Percentiles rank a stretch among this genome's conserved stretches.
Evolutionary conservation across 2,113 vertebrate species (phyloP).

Genomic region (Apistogramma diplotaenia): DNA sequence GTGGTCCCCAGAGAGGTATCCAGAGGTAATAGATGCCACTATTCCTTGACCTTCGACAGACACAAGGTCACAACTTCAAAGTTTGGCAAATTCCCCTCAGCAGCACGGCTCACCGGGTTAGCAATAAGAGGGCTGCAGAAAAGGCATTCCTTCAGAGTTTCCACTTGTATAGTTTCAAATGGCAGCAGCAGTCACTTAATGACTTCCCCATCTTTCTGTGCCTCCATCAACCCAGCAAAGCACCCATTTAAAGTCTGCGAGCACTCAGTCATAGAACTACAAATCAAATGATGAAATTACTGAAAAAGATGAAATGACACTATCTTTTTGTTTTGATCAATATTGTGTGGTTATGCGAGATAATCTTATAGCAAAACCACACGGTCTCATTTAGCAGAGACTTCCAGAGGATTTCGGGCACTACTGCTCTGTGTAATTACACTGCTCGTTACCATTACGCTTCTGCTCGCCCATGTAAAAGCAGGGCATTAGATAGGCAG

Average conservation of each 20-base stretch:
- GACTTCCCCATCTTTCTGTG: constrained; percentile 60
- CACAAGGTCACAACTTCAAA: constrained; percentile 67
- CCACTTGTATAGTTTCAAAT: constrained; percentile 58
- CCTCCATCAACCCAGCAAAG: constrained; percentile 25
- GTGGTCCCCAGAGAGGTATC: constrained; percentile 27
- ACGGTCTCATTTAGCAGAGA: constrained; percentile 6
- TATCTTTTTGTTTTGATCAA: not conserved
- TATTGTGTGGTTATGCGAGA: not conserved
- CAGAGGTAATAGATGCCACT: constrained; percentile 57
- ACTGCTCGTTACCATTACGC: constrained; percentile 48
- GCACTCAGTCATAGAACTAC: constrained; percentile 14
- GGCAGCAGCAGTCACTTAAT: constrained; percentile 51
- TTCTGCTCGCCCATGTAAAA: constrained; percentile 44
- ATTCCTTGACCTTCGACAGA: constrained; percentile 24
- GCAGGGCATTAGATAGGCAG: constrained; percentile 43
- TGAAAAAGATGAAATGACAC: not conserved
- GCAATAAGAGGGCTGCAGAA: constrained; percentile 27
- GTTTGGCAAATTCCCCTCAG: constrained; percentile 42
- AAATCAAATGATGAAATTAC: not conserved
- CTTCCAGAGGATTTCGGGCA: constrained; percentile 36
- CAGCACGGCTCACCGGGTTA: constrained; percentile 34
- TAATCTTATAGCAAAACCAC: constrained; percentile 5
- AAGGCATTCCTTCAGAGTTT: constrained; percentile 56
- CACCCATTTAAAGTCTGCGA: not conserved
- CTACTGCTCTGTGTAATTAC: constrained; percentile 52